Conservation (phyloP, 2,797 vertebrate species). For the Falco novaeseelandiae region DNA sequence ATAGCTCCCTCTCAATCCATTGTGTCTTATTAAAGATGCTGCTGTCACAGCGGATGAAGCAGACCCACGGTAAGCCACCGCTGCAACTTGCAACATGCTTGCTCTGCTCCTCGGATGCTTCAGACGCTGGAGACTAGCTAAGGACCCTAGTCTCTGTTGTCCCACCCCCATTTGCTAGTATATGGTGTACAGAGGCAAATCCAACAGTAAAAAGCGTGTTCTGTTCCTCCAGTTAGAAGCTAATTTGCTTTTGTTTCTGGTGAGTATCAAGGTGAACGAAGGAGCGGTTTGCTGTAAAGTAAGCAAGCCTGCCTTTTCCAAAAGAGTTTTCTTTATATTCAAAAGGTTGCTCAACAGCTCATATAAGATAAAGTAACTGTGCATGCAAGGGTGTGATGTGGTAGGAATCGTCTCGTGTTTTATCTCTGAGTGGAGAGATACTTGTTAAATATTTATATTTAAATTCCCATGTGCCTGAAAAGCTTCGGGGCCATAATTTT, state of each 20-base stretch:
- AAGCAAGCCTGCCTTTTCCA: not conserved
- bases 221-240: not conserved
- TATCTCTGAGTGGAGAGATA: not conserved
- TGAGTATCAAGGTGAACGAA: rapidly evolving
- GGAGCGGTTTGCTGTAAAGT: rapidly evolving
- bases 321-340: not conserved
- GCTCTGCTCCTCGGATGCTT: not conserved
- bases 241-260: not conserved
- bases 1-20: not conserved
- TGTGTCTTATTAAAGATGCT: not conserved
- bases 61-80: rapidly evolving
- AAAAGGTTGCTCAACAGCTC: not conserved
- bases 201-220: rapidly evolving
- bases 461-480: not conserved
- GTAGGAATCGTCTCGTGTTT: rapidly evolving
- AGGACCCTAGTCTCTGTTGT: not conserved
- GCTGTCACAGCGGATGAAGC: rapidly evolving
- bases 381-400: rapidly evolving
- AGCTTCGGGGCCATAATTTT: not conserved
- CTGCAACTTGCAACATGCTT: not conserved
- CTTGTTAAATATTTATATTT: not conserved
- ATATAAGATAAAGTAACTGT: rapidly evolving
- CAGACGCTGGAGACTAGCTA: no score
- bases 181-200: not conserved
- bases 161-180: not conserved